Evolutionary conservation across 2,797 vertebrate genomes (phyloP).

Genomic region (Galagoides demidoff): DNA sequence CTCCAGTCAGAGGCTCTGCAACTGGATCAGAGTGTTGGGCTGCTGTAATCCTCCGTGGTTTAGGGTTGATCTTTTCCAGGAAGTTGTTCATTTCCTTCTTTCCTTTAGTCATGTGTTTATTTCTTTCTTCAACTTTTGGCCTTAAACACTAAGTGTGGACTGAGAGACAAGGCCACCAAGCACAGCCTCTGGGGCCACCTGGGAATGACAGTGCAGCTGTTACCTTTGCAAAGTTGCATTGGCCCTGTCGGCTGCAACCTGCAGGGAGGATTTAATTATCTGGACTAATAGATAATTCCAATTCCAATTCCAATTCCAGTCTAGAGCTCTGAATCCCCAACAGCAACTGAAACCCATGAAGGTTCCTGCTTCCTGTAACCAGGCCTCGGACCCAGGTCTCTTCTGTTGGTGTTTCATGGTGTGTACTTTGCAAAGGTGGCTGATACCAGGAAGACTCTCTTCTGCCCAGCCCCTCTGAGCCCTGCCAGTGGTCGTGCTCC

Average conservation of each 20-base stretch:
- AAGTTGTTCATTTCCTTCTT: too few relatives aligned
- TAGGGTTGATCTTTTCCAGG: background rate
- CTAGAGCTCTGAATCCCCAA: background rate
- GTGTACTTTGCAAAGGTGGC: background rate
- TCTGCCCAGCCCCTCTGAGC: background rate
- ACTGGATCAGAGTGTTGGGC: too few relatives aligned
- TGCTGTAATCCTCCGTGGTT: background rate
- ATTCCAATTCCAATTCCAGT: background rate
- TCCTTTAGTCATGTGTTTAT: background rate
- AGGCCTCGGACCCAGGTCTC: background rate
- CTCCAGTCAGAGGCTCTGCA: background rate
- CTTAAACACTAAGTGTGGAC: background rate
- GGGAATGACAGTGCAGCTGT: fast-evolving
- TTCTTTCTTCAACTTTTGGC: background rate
- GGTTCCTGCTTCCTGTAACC: background rate
- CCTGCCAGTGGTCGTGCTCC: fast-evolving
- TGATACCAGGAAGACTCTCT: fast-evolving
- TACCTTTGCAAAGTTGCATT: fast-evolving
- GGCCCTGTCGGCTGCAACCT: background rate
- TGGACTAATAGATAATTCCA: background rate
- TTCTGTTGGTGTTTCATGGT: background rate
- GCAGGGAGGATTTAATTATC: background rate
- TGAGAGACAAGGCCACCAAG: fast-evolving
- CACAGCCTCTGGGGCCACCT: fast-evolving
- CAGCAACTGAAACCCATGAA: background rate